Percentiles rank a stretch among this genome's conserved stretches.
These are phyloP conservation scores for Phenacoccus solenopsis DNA, from an alignment of 1,140 invertebrate species.

Conservation along the genomic window DNA sequence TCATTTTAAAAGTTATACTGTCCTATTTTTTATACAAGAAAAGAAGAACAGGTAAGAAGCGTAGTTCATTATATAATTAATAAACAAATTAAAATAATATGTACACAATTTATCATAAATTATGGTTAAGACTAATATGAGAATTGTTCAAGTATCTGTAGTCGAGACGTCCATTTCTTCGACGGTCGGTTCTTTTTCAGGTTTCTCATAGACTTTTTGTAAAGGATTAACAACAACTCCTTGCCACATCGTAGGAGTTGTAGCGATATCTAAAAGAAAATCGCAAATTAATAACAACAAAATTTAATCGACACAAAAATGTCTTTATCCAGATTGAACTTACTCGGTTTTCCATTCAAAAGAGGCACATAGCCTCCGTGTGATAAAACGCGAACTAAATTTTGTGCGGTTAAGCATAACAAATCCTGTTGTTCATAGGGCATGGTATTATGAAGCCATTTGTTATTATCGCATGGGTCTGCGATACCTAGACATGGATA, in stretches of 20 bases:
- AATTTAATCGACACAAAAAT: too few species aligned
- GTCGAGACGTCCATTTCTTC: slow-evolving; percentile 36
- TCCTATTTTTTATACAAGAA: background rate
- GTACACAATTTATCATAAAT: background rate
- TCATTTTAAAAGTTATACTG: background rate
- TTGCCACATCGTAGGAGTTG: slow-evolving; percentile 84
- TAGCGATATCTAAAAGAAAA: slow-evolving; percentile 34
- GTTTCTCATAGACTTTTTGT: slow-evolving; percentile 74
- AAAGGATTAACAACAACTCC: slow-evolving; percentile 86
- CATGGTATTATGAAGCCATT: slow-evolving; percentile 34
- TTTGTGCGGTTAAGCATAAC: slow-evolving; percentile 83
- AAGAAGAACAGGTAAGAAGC: background rate
- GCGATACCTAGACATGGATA: slow-evolving; percentile 9
- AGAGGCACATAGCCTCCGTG: slow-evolving; percentile 87
- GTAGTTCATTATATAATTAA: too few species aligned
- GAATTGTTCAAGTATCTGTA: background rate
- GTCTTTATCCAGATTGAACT: too few species aligned
- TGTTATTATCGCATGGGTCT: slow-evolving; percentile 83
- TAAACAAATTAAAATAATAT: too few species aligned
- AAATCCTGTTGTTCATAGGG: slow-evolving; percentile 89
- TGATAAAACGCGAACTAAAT: slow-evolving; percentile 70
- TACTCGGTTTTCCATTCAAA: slow-evolving; percentile 52
- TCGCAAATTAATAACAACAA: too few species aligned
- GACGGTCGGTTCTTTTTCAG: slow-evolving; percentile 37
- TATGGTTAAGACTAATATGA: background rate